A percentile compares a stretch with the other conserved stretches of the same genome.
Conservation (phyloP, 2,888 invertebrate species). For the Yponomeuta evonymella region DNA sequence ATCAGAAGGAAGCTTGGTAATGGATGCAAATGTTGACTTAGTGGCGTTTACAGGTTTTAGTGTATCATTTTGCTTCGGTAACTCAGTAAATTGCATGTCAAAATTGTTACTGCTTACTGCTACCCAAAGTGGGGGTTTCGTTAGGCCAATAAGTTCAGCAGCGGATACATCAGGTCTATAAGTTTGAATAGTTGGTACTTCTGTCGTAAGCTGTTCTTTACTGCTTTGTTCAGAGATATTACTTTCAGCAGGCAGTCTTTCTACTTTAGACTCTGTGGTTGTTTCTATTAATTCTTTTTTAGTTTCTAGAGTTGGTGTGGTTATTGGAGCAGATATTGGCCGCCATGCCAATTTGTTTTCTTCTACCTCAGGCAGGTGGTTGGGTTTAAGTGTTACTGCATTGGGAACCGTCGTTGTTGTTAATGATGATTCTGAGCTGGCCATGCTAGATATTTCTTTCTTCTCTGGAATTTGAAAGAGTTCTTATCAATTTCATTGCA, state of each 20-base stretch:
- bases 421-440: not conserved
- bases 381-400: not conserved
- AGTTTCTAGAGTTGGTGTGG: conserved; percentile 35
- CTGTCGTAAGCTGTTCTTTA: conserved; percentile 31
- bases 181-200: not conserved
- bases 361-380: not conserved
- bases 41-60: conserved; percentile 37
- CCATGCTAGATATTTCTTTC: conserved; percentile 31
- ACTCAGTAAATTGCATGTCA: conserved; percentile 30
- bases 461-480: conserved; percentile 46
- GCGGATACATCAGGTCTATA: conserved; percentile 16
- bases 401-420: conserved; percentile 3
- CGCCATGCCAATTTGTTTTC: conserved; percentile 8
- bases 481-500: not conserved
- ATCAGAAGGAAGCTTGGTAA: conserved; percentile 63
- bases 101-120: conserved; percentile 36
- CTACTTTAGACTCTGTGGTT: conserved; percentile 43
- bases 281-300: conserved; percentile 32
- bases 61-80: conserved; percentile 34
- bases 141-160: conserved; percentile 18
- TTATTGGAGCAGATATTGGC: conserved; percentile 22
- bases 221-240: conserved; percentile 51
- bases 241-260: conserved; percentile 53
- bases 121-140: conserved; percentile 29
- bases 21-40: conserved; percentile 62